phyloP scores from a whole-genome alignment of 2,888 invertebrate genomes.

The Adela reaumurella region DNA sequence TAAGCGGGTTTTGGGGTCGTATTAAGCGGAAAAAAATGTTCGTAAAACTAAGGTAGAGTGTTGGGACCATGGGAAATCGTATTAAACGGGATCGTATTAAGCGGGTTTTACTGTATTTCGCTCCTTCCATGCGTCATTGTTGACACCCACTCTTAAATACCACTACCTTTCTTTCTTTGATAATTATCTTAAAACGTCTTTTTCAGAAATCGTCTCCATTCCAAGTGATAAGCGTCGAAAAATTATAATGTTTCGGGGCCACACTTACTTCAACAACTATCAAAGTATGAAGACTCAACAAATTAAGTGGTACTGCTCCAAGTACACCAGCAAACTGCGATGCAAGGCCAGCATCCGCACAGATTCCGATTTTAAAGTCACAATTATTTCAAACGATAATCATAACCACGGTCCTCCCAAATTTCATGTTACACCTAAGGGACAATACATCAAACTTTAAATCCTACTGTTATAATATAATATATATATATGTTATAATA shows the following conservation, averaged over 20 bases:
- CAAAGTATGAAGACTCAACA: slow-evolving; percentile 1
- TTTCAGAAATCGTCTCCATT: background rate
- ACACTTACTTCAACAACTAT: slow-evolving; percentile 10
- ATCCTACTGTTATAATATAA: too few species aligned
- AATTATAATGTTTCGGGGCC: slow-evolving; percentile 12
- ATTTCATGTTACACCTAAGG: background rate
- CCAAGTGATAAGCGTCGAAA: slow-evolving; percentile 7
- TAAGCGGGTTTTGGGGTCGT: too few species aligned
- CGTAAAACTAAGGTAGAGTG: too few species aligned
- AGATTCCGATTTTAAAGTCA: background rate
- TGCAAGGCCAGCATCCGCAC: background rate
- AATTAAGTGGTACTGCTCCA: slow-evolving; percentile 11
- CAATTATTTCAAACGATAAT: background rate
- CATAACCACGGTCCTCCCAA: background rate
- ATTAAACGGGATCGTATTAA: too few species aligned
- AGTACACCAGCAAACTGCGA: slow-evolving; percentile 3
- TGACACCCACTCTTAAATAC: too few species aligned
- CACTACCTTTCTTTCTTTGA: too few species aligned
- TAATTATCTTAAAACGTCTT: too few species aligned
- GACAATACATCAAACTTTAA: background rate
- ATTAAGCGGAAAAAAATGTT: too few species aligned
- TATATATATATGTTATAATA: too few species aligned
- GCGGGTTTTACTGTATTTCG: too few species aligned
- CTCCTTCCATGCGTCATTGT: too few species aligned
- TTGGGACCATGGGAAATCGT: too few species aligned